Evolutionary conservation across 2,888 invertebrate species (phyloP).

Genomic region (Nysson spinosus): DNA sequence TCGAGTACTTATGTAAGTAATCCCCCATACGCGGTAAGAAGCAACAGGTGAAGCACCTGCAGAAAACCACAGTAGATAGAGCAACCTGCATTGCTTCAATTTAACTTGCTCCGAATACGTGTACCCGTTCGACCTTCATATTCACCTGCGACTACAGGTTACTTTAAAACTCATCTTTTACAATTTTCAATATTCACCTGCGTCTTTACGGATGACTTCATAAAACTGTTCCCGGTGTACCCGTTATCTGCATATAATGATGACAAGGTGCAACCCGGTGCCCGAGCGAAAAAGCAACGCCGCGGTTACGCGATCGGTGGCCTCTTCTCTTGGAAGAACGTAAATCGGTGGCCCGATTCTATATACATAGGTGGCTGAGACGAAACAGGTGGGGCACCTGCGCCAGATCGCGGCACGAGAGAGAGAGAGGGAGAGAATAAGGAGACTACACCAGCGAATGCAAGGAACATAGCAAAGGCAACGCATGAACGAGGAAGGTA

Average conservation of each 20-base stretch:
- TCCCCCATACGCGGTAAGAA: conserved; percentile 7
- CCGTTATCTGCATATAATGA: conserved; percentile 45
- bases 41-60: conserved; percentile 45
- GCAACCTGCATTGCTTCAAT: conserved; percentile 47
- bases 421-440: conserved; percentile 15
- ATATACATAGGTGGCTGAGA: conserved; percentile 44
- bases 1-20: conserved; percentile 20
- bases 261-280: conserved; percentile 37
- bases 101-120: conserved; percentile 52
- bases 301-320: conserved; percentile 35
- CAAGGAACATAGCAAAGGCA: not conserved
- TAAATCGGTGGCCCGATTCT: conserved; percentile 51
- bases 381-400: conserved; percentile 76
- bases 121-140: conserved; percentile 46
- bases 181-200: conserved; percentile 39
- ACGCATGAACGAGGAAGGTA: conserved; percentile 9
- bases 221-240: conserved; percentile 33
- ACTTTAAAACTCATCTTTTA: conserved; percentile 22
- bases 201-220: conserved; percentile 33
- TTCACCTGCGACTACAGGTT: conserved; percentile 42
- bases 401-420: conserved; percentile 59
- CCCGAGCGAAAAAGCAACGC: conserved; percentile 8
- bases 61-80: conserved; percentile 10
- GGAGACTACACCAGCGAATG: not conserved
- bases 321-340: conserved; percentile 43